Evolutionary conservation across 2,113 vertebrate species (phyloP).

Genomic region (Oreochromis aureus): DNA sequence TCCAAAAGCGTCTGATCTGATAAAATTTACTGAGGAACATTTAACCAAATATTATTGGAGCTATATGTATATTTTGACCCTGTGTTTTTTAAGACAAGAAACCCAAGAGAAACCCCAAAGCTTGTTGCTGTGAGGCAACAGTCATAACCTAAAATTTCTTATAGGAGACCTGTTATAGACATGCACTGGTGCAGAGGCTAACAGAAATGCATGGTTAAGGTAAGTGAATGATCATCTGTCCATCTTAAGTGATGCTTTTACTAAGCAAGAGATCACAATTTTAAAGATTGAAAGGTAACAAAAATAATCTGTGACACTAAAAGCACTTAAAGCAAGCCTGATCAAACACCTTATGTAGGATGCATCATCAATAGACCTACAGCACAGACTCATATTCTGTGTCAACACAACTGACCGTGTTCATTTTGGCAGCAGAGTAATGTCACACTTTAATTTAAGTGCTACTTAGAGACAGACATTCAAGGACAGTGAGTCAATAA

Average conservation of each 20-base stretch:
- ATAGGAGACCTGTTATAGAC: fast-evolving
- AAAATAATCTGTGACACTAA: background rate
- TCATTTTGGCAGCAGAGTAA: background rate
- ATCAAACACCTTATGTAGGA: background rate
- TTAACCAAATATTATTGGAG: fast-evolving
- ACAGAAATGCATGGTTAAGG: background rate
- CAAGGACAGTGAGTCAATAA: background rate
- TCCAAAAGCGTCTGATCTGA: fast-evolving
- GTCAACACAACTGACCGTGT: background rate
- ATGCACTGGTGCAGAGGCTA: background rate
- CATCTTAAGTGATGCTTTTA: background rate
- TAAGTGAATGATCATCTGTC: background rate
- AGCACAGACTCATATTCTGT: background rate
- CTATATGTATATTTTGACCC: background rate
- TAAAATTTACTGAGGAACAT: background rate
- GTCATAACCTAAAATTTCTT: background rate
- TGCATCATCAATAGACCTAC: background rate
- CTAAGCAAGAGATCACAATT: background rate
- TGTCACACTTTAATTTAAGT: background rate
- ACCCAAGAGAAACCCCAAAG: background rate
- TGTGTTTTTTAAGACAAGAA: background rate
- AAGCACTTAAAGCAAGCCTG: background rate
- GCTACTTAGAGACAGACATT: background rate
- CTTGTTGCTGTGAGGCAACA: background rate
- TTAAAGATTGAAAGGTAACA: background rate